Evolutionary conservation across 2,797 vertebrate genomes (phyloP), one percentile per base, ranked within the genome.

Genomic region (Eurystomus glaucurus): DNA sequence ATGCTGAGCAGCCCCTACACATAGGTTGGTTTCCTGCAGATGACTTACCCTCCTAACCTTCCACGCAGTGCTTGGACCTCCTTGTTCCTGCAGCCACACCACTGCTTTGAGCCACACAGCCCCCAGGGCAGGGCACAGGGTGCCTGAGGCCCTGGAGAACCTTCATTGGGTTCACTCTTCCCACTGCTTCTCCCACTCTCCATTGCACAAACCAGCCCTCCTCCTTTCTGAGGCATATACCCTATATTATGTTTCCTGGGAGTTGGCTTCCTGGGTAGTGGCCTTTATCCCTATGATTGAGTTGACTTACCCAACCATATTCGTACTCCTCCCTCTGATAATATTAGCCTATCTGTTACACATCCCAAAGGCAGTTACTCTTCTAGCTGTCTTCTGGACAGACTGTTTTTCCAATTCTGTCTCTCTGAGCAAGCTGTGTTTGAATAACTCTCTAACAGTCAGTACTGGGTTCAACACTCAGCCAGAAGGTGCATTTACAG

Each of bases 261-360:
- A 94, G 37, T 20, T 61, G 95, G 28, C 75, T 91, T 87, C 68
- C 76, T 35, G 35, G 72, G 54, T 4, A 79, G 35, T 35, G 8
- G 55, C 55, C 84, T 74, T 91, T 50, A 62, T 90, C 60, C 61
- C 66, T 58, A 3, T 46, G 57, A 65, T 28, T 85, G 72, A 88
- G 43, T 7, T 48, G 65, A 52, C 55, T 88, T 93, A 54, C 54
- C 70, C 55, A 79, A 64, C 45, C n/a, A 33, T 90, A 14, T 50
- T 88, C 61, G 77, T 57, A 50, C 75, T 55, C 84, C 48, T 95
- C 85, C 58, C 72, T 88, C 82, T 92, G 86, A 88, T 61, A 82
- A 43, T n/a, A 16, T 45, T 93, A 57, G 3, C 41, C 9, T 79
- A 52, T 23, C 35, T 83, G 10, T 46, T 91, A 43, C 78, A 64